phyloP scores from a whole-genome alignment of 1,140 invertebrate genomes.

The Microplitis demolitor region DNA sequence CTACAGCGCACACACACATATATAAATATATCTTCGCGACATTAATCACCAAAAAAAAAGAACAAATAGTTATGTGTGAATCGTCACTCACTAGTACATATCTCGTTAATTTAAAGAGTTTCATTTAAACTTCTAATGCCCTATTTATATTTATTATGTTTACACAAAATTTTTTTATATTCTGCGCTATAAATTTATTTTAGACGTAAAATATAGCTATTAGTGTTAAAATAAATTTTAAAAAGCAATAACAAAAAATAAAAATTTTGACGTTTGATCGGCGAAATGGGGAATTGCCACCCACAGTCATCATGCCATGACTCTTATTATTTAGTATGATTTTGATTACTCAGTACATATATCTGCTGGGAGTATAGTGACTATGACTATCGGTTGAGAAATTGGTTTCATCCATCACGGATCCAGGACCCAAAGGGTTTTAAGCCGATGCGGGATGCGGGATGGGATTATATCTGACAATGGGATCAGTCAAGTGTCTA shows the following conservation, averaged over 20 bases:
- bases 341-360: neutral
- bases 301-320: too few relatives aligned
- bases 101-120: neutral
- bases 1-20: neutral
- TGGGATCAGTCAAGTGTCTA: neutral
- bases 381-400: neutral
- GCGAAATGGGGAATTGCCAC: too few relatives aligned
- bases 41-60: conserved; percentile 20
- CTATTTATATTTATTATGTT: neutral
- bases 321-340: neutral
- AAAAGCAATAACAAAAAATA: too few relatives aligned
- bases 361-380: neutral
- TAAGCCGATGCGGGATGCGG: neutral
- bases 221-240: too few relatives aligned
- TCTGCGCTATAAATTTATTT: too few relatives aligned
- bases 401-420: conserved; percentile 1
- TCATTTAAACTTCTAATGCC: neutral
- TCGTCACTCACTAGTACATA: neutral
- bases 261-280: too few relatives aligned
- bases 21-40: conserved; percentile 15
- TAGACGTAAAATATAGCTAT: too few relatives aligned
- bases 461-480: neutral
- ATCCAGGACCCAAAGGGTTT: neutral
- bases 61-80: neutral
- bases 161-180: neutral